phyloP scores from a whole-genome alignment of 1,140 invertebrate genomes.

The Leptinotarsa defecta region DNA sequence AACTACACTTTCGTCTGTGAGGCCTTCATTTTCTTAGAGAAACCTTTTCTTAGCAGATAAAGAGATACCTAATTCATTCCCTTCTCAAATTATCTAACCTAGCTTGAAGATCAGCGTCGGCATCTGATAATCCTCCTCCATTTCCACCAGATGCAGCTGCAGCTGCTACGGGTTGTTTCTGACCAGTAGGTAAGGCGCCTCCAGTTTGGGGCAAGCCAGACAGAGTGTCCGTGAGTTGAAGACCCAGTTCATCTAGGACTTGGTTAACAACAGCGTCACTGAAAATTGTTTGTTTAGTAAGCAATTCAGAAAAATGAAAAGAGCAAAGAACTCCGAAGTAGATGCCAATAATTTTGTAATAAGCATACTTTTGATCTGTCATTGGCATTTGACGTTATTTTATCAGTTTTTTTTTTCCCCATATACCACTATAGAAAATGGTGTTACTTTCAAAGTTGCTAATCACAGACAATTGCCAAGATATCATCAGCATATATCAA shows the following conservation, averaged over 20 bases:
- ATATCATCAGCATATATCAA: too few relatives aligned
- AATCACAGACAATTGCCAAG: too few relatives aligned
- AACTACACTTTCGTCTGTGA: too few relatives aligned
- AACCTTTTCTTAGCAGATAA: too few relatives aligned
- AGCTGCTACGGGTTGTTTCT: slow-evolving; percentile 59
- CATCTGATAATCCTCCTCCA: slow-evolving; percentile 72
- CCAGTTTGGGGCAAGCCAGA: slow-evolving; percentile 81
- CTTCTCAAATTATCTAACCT: slow-evolving; percentile 90
- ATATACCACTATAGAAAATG: too few relatives aligned
- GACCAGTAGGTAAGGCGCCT: slow-evolving; percentile 64
- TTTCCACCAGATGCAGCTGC: slow-evolving; percentile 62
- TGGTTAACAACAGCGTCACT: slow-evolving; percentile 89
- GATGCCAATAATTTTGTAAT: too few relatives aligned
- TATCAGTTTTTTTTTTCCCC: too few relatives aligned
- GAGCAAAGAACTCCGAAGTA: not conserved
- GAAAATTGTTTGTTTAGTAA: slow-evolving; percentile 41
- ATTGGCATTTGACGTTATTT: too few relatives aligned
- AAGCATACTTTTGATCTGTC: too few relatives aligned
- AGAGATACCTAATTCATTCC: slow-evolving; percentile 62
- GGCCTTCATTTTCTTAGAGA: too few relatives aligned
- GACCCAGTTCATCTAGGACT: slow-evolving; percentile 95
- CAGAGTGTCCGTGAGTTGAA: slow-evolving; percentile 89
- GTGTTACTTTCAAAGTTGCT: too few relatives aligned
- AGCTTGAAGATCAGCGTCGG: slow-evolving; percentile 94
- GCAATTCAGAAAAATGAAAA: not conserved